Conservation (phyloP, 2,797 vertebrate species). For the Synanceia verrucosa region DNA sequence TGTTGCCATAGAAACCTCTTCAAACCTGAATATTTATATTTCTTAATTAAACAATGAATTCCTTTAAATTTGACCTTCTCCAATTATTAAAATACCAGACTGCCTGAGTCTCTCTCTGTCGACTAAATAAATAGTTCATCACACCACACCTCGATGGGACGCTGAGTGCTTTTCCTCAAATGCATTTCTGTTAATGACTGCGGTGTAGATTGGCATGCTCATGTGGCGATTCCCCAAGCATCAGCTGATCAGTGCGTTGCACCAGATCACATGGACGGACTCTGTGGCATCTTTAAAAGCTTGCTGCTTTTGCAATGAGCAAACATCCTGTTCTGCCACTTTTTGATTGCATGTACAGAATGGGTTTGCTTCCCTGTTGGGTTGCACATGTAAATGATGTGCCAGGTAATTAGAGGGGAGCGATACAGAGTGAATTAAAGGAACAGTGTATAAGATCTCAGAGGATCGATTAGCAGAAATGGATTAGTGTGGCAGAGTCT, state of each 20-base stretch:
- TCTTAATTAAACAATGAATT: neutral
- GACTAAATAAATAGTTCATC: slow-evolving; percentile 50
- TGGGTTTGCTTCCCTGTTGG: neutral
- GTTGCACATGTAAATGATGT: slow-evolving; percentile 5
- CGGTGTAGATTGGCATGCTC: slow-evolving; percentile 19
- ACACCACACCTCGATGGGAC: slow-evolving; percentile 22
- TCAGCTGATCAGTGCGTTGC: slow-evolving; percentile 48
- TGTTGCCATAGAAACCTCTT: slow-evolving; percentile 22
- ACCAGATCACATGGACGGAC: slow-evolving; percentile 18
- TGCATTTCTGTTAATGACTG: slow-evolving; percentile 52
- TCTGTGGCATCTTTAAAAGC: slow-evolving; percentile 15
- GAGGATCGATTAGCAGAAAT: too few species aligned
- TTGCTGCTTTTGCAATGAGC: slow-evolving; percentile 1
- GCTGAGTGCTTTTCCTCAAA: slow-evolving; percentile 51
- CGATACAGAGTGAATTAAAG: neutral
- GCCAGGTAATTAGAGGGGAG: slow-evolving; percentile 8
- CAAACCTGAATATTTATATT: neutral
- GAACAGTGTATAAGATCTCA: too few species aligned
- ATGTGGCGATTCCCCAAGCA: slow-evolving; percentile 23
- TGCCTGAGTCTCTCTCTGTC: slow-evolving; percentile 1
- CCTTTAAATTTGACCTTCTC: slow-evolving; percentile 18
- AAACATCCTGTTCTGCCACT: slow-evolving; percentile 13
- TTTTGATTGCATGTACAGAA: slow-evolving; percentile 15
- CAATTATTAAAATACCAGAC: neutral
- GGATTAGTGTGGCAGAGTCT: too few species aligned